These are phyloP conservation scores for Anser cygnoides DNA, from an alignment of 2,113 vertebrate genomes.

Conservation along the genomic window DNA sequence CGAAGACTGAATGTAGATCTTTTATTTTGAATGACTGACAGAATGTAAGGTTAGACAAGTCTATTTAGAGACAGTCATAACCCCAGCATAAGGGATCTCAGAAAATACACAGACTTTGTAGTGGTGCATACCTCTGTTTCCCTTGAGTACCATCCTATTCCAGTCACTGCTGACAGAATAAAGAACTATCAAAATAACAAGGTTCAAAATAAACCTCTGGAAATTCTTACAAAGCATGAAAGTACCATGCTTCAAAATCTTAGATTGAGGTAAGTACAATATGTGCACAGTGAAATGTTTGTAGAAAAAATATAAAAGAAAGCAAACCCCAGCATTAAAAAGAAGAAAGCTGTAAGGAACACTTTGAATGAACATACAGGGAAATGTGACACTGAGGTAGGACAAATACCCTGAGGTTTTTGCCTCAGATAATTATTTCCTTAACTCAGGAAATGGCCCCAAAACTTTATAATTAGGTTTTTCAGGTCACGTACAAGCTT, in stretches of 20 bases:
- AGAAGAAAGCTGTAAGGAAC: neutral
- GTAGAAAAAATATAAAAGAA: neutral
- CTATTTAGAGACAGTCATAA: slow-evolving; percentile 13
- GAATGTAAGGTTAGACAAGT: slow-evolving; percentile 2
- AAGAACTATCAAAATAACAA: slow-evolving; percentile 26
- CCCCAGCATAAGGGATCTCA: neutral
- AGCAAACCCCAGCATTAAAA: neutral
- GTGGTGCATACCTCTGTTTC: neutral
- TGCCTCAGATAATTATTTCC: neutral
- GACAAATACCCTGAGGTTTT: neutral
- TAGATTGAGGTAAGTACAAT: neutral
- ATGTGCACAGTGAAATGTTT: neutral
- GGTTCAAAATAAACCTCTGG: slow-evolving; percentile 4
- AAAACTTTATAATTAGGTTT: neutral
- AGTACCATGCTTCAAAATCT: neutral
- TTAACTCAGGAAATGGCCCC: neutral
- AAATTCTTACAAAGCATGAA: neutral
- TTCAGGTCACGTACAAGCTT: neutral
- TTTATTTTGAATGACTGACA: slow-evolving; percentile 2
- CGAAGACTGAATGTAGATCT: neutral
- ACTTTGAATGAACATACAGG: neutral
- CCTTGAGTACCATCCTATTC: neutral
- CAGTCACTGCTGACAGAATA: slow-evolving; percentile 18
- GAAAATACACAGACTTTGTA: neutral
- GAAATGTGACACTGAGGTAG: neutral